A percentile compares a stretch with the other conserved stretches of the same genome.
phyloP scores from a whole-genome alignment of 2,113 vertebrate species.

The Pseudolaguvia tuberculata region DNA sequence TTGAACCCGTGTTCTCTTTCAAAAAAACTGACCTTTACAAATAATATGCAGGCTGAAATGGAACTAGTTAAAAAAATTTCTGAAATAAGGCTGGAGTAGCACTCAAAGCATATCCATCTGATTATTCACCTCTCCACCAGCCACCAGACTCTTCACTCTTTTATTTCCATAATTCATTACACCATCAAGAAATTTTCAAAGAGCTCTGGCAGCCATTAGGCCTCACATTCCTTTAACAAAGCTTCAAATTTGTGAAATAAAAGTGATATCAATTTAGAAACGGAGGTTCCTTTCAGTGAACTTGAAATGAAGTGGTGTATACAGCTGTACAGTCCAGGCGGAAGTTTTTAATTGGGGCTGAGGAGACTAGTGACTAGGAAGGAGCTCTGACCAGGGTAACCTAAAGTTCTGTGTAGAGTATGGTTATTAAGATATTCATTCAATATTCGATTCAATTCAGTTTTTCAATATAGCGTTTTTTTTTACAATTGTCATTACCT shows the following conservation, averaged over 20 bases:
- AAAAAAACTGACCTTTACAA: slow-evolving; percentile 39
- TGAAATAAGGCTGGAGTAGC: slow-evolving; percentile 48
- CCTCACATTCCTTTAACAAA: slow-evolving; percentile 60
- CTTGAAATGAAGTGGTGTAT: slow-evolving; percentile 31
- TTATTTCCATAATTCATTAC: slow-evolving; percentile 63
- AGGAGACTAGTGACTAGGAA: slow-evolving; percentile 15
- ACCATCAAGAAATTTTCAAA: slow-evolving; percentile 57
- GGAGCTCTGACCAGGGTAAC: background rate
- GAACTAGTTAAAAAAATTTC: slow-evolving; percentile 45
- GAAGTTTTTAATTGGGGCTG: slow-evolving; percentile 18
- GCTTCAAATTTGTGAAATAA: slow-evolving; percentile 63
- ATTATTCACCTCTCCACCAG: slow-evolving; percentile 61
- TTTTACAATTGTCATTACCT: too few species aligned
- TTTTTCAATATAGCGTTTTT: too few species aligned
- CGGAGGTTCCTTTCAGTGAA: slow-evolving; percentile 39
- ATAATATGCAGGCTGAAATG: slow-evolving; percentile 42
- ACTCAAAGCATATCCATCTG: slow-evolving; percentile 65
- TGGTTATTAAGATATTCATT: too few species aligned
- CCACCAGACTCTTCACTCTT: slow-evolving; percentile 52
- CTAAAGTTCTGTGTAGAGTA: background rate
- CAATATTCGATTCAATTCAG: background rate
- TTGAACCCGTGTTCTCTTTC: background rate
- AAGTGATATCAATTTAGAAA: slow-evolving; percentile 62
- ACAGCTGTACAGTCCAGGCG: background rate
- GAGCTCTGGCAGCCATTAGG: slow-evolving; percentile 60